Conservation (phyloP, 2,113 vertebrate species). For the Struthio camelus region DNA sequence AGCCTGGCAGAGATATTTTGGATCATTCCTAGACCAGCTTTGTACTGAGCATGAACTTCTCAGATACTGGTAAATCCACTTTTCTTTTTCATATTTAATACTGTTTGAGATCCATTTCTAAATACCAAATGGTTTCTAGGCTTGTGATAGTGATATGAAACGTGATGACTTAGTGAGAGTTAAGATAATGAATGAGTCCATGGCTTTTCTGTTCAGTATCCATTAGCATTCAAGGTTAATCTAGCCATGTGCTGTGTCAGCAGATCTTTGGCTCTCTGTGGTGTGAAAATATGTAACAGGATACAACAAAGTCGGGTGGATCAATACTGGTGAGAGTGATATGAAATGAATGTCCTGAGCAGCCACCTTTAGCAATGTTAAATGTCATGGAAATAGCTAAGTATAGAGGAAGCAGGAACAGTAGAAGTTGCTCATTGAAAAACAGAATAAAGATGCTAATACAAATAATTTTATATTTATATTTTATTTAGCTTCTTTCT, state of each 20-base stretch:
- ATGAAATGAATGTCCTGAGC: neutral
- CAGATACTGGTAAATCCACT: neutral
- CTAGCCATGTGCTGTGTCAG: neutral
- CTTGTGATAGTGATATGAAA: fast-evolving
- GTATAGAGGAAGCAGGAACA: neutral
- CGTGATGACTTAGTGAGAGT: neutral
- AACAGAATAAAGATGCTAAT: neutral
- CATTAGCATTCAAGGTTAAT: conserved; percentile 10
- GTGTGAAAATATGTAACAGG: neutral
- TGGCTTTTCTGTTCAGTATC: neutral
- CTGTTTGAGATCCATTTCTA: neutral
- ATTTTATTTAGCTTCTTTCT: neutral
- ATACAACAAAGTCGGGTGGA: neutral
- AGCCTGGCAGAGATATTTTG: neutral
- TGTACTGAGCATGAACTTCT: neutral
- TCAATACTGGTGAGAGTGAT: neutral
- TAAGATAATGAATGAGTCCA: neutral
- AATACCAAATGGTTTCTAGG: neutral
- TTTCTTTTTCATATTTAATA: neutral
- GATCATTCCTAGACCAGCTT: neutral
- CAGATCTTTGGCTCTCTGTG: neutral
- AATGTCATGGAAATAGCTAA: neutral
- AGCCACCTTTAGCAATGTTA: neutral
- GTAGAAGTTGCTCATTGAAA: neutral
- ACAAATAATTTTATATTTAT: neutral